Evolutionary conservation across 1,140 invertebrate genomes (phyloP).

Genomic region (Macrosteles quadrilineatus): DNA sequence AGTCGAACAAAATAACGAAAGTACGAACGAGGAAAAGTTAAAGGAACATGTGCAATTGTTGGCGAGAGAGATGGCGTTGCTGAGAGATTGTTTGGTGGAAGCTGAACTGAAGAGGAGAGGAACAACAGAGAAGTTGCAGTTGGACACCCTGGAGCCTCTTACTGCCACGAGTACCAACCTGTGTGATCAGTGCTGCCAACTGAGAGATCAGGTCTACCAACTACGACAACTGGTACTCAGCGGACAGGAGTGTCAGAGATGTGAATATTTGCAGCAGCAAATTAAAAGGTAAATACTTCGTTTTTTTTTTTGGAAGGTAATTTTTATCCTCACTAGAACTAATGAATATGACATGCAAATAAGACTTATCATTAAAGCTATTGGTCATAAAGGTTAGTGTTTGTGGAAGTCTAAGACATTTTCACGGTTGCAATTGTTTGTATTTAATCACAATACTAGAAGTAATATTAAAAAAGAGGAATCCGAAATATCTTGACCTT

Average conservation of each 20-base stretch:
- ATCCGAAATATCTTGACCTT: too few relatives aligned
- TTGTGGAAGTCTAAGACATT: too few relatives aligned
- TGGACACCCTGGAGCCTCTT: background rate
- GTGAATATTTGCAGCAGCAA: slow-evolving; percentile 59
- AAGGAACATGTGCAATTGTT: slow-evolving; percentile 38
- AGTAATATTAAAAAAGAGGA: too few relatives aligned
- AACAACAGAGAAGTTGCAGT: background rate
- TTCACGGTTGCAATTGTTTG: too few relatives aligned
- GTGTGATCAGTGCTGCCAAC: slow-evolving; percentile 38
- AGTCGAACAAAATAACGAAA: slow-evolving; percentile 21
- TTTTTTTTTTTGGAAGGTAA: too few relatives aligned
- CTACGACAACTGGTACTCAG: slow-evolving; percentile 38
- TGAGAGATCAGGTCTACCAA: slow-evolving; percentile 40
- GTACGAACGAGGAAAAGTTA: slow-evolving; percentile 34
- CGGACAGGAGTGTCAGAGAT: slow-evolving; percentile 56
- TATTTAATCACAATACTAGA: too few relatives aligned
- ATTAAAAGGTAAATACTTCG: slow-evolving; percentile 50
- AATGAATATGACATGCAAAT: too few relatives aligned
- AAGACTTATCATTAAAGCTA: too few relatives aligned
- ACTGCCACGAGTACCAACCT: slow-evolving; percentile 24
- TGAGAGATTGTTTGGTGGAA: slow-evolving; percentile 36
- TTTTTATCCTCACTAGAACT: too few relatives aligned
- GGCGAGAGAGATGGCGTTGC: slow-evolving; percentile 35
- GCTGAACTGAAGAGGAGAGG: slow-evolving; percentile 29
- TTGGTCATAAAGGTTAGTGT: too few relatives aligned